Percentiles rank a stretch among this genome's conserved stretches.
phyloP scores from a whole-genome alignment of 1,140 invertebrate species.

The Cotesia typhae region DNA sequence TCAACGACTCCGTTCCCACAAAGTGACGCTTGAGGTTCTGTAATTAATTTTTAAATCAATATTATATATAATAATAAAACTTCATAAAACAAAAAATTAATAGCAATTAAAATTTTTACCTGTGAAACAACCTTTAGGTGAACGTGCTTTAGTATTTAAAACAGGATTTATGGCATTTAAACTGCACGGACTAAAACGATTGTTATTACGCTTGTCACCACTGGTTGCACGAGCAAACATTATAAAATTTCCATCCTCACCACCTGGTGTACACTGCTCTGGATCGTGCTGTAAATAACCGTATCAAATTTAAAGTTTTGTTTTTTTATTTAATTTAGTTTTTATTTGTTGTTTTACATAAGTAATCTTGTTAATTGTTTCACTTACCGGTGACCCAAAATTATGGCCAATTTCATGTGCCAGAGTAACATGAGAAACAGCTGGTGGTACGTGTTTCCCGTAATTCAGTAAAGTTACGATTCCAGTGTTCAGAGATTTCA shows the following conservation, averaged over 20 bases:
- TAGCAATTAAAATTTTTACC: conserved; percentile 65
- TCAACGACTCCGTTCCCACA: conserved; percentile 98
- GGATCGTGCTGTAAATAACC: conserved; percentile 86
- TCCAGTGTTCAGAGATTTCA: conserved; percentile 97
- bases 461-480: conserved; percentile 98
- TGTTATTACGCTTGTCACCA: conserved; percentile 96
- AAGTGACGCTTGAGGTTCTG: conserved; percentile 87
- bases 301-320: conserved; percentile 4
- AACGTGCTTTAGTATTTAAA: conserved; percentile 90
- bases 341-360: conserved; percentile 13
- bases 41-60: conserved; percentile 35
- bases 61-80: too few relatives aligned
- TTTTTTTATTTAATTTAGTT: conserved; percentile 10
- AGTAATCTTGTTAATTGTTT: conserved; percentile 18
- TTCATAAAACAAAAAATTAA: not conserved
- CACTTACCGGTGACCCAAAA: conserved; percentile 92
- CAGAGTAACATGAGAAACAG: conserved; percentile 97
- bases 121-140: conserved; percentile 90
- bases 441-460: conserved; percentile 96
- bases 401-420: conserved; percentile 99
- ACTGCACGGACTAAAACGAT: conserved; percentile 92
- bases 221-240: conserved; percentile 97
- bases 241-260: conserved; percentile 96
- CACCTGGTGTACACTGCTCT: conserved; percentile 88
- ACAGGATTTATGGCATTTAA: conserved; percentile 95